Conservation (phyloP, 2,797 vertebrate species). For the Pempheris klunzingeri region DNA sequence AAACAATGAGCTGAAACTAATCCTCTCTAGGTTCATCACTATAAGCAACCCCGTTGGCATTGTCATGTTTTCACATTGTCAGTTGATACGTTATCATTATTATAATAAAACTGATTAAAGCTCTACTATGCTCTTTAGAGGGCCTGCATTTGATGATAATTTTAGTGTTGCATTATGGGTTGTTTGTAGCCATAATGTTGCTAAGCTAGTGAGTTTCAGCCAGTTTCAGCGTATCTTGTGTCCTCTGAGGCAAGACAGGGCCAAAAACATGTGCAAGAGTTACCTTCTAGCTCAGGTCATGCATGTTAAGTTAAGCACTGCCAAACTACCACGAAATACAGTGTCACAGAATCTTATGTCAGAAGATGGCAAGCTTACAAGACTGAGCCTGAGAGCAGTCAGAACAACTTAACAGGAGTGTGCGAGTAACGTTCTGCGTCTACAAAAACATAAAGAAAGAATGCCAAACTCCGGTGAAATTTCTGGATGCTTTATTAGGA, state of each 20-base stretch:
- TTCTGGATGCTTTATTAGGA: background rate
- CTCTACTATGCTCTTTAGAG: background rate
- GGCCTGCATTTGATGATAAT: background rate
- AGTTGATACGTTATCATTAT: background rate
- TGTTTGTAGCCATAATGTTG: background rate
- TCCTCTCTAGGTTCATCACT: background rate
- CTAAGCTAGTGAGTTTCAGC: background rate
- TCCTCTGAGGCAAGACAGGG: background rate
- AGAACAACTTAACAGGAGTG: conserved; percentile 2
- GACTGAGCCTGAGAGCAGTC: background rate
- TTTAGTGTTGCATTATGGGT: background rate
- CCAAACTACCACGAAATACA: background rate
- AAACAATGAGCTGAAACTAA: background rate
- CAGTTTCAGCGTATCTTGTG: background rate
- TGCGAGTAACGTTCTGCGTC: background rate
- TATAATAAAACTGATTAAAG: background rate
- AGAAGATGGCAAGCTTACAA: background rate
- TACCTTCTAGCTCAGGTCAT: background rate
- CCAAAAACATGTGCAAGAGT: background rate
- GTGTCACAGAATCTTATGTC: background rate
- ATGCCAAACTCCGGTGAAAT: background rate
- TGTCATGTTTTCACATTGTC: background rate
- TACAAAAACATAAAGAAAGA: background rate
- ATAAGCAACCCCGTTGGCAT: background rate
- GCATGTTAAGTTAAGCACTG: background rate